Evolutionary conservation across 1,140 invertebrate genomes (phyloP).

Genomic region (Teleogryllus occipitalis): DNA sequence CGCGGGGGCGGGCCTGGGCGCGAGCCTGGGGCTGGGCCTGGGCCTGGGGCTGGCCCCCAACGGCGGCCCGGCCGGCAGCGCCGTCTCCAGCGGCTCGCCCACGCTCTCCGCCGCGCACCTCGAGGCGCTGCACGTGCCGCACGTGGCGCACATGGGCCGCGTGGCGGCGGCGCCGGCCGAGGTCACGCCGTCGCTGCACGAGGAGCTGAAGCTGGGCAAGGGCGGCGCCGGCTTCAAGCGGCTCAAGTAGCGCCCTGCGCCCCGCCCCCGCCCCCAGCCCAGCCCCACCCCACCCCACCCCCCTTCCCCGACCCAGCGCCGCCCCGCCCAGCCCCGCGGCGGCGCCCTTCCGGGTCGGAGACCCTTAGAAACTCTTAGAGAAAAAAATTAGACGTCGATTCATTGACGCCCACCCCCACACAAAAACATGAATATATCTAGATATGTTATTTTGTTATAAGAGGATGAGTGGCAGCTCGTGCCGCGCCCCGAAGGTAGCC

Average conservation of each 20-base stretch:
- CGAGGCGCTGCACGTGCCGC: conserved; percentile 37
- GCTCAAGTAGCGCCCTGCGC: conserved; percentile 42
- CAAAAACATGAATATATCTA: background rate
- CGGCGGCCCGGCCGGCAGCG: too few relatives aligned
- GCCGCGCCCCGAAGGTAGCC: too few relatives aligned
- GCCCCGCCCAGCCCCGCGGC: too few relatives aligned
- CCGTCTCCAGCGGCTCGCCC: conserved; percentile 33
- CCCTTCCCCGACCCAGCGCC: background rate
- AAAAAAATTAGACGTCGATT: conserved; percentile 1
- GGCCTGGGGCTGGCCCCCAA: too few relatives aligned
- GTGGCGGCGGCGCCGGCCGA: conserved; percentile 43
- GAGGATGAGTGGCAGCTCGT: background rate
- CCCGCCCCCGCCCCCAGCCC: background rate
- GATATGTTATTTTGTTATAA: conserved; percentile 2
- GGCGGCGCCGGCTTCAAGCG: conserved; percentile 70
- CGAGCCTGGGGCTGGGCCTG: conserved; percentile 25
- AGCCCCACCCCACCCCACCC: too few relatives aligned
- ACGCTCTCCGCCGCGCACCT: conserved; percentile 26
- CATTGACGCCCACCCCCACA: background rate
- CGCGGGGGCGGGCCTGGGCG: conserved; percentile 33
- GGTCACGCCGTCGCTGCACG: conserved; percentile 64
- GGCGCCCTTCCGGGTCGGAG: background rate
- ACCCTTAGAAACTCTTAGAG: background rate
- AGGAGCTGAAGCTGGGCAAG: conserved; percentile 68
- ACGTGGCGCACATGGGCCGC: conserved; percentile 37